Conservation (phyloP, 1,140 invertebrate genomes). For the Drosophila gunungcola region DNA sequence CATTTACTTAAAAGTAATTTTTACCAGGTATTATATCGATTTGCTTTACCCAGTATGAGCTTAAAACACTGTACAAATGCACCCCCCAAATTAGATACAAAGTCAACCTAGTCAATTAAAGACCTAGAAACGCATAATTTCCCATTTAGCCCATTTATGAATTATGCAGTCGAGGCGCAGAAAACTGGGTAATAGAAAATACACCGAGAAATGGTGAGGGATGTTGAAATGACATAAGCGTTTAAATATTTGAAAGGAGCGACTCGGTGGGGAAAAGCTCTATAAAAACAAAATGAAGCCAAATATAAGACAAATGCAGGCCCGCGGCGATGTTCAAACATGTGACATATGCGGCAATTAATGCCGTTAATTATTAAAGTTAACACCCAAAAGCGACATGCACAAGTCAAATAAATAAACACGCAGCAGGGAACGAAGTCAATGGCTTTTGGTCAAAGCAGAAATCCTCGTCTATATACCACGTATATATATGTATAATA, state of each 20-base stretch:
- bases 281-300: slow-evolving; percentile 34
- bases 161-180: slow-evolving; percentile 49
- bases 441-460: slow-evolving; percentile 32
- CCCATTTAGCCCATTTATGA: slow-evolving; percentile 50
- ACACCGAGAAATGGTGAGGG: slow-evolving; percentile 15
- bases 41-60: not conserved
- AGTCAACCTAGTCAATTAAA: slow-evolving; percentile 28
- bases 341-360: slow-evolving; percentile 82
- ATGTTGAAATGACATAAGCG: slow-evolving; percentile 63
- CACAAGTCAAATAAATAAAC: slow-evolving; percentile 83
- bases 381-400: slow-evolving; percentile 82
- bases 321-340: slow-evolving; percentile 47
- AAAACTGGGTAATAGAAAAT: slow-evolving; percentile 8
- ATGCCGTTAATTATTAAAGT: slow-evolving; percentile 83
- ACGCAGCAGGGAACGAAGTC: slow-evolving; percentile 57
- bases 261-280: slow-evolving; percentile 10
- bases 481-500: not conserved
- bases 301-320: slow-evolving; percentile 45
- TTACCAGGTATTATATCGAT: slow-evolving; percentile 14
- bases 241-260: slow-evolving; percentile 50
- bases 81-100: slow-evolving; percentile 11
- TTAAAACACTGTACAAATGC: not conserved
- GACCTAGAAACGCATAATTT: slow-evolving; percentile 58
- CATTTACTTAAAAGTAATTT: not conserved
- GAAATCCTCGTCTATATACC: slow-evolving; percentile 22